Evolutionary conservation across 2,888 invertebrate genomes (phyloP).

Genomic region (Luperina nickerlii): DNA sequence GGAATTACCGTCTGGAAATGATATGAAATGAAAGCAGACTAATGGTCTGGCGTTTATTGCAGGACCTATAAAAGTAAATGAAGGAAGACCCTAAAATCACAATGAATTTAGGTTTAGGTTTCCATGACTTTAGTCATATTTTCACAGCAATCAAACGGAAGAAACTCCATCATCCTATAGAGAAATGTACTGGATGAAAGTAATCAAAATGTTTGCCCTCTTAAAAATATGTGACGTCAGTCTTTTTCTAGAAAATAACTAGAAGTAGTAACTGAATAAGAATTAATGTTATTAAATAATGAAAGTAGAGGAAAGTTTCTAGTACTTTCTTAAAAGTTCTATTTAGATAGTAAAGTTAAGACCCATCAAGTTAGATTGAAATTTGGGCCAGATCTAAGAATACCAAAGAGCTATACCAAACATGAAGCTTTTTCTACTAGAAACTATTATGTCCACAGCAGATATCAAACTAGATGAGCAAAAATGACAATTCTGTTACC

Average conservation of each 20-base stretch:
- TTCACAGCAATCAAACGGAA: not conserved
- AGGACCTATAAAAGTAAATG: slow-evolving; percentile 9
- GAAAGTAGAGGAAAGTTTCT: slow-evolving; percentile 26
- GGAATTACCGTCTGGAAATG: slow-evolving; percentile 20
- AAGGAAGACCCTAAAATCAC: not conserved
- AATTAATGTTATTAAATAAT: slow-evolving; percentile 1
- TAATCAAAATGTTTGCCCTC: not conserved
- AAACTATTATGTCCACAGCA: not conserved
- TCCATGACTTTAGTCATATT: not conserved
- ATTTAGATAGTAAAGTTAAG: not conserved
- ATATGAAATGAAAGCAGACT: slow-evolving; percentile 21
- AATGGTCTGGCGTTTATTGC: slow-evolving; percentile 17
- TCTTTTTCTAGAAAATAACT: not conserved
- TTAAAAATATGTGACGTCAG: not conserved
- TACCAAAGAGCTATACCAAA: not conserved
- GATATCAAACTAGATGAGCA: not conserved
- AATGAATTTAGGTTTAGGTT: not conserved
- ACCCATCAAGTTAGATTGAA: not conserved
- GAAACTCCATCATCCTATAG: not conserved
- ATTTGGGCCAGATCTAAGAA: not conserved
- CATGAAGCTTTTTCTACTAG: not conserved
- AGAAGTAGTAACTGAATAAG: slow-evolving; percentile 17
- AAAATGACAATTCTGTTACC: not conserved
- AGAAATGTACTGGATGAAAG: not conserved
- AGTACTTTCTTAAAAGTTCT: slow-evolving; percentile 23